Conservation (phyloP, 2,113 vertebrate species). For the Nothobranchius furzeri region DNA sequence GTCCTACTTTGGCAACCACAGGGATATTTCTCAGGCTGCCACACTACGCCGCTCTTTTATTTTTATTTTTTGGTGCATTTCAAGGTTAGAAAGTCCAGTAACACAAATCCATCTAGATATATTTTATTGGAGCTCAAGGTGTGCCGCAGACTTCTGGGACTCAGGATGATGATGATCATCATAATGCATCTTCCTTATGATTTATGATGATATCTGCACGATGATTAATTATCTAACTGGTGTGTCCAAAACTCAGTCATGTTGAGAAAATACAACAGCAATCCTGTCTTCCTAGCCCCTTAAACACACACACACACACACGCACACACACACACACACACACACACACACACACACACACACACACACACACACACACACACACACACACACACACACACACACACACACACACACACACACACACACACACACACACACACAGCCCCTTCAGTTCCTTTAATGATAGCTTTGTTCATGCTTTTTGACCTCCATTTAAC, state of each 20-base stretch:
- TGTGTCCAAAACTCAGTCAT: conserved; percentile 8
- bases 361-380: conserved; percentile 3
- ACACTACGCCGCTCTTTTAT: background rate
- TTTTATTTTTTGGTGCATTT: background rate
- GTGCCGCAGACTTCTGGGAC: conserved; percentile 1
- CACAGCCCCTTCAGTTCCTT: background rate
- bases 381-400: conserved; percentile 1
- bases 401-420: background rate
- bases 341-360: background rate
- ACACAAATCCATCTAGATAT: background rate
- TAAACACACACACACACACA: background rate
- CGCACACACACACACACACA: background rate
- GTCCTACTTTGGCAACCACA: background rate
- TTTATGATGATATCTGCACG: conserved; percentile 15
- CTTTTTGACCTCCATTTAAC: conserved; percentile 53
- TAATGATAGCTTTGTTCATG: conserved; percentile 17
- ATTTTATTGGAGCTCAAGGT: conserved; percentile 2
- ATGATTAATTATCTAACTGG: conserved; percentile 12
- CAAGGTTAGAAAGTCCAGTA: background rate
- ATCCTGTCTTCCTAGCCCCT: background rate
- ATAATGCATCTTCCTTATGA: conserved; percentile 4
- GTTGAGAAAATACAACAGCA: conserved; percentile 14
- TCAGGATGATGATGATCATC: background rate
- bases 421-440: conserved; percentile 4
- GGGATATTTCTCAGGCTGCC: conserved; percentile 1